phyloP scores from a whole-genome alignment of 2,113 vertebrate genomes.

The Eurystomus gularis region DNA sequence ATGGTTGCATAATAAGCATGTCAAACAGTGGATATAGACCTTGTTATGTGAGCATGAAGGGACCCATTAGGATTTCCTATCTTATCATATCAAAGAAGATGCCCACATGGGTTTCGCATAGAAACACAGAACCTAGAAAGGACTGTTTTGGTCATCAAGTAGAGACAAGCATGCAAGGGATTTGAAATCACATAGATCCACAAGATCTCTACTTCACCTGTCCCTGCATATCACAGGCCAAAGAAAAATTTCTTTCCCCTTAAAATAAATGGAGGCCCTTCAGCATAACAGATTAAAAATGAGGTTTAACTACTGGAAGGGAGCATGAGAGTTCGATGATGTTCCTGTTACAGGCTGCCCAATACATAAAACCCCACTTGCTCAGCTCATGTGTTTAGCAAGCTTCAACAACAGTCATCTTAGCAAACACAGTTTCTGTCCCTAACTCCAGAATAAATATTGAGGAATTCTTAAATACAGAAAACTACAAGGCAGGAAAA shows the following conservation, averaged over 20 bases:
- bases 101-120: not conserved
- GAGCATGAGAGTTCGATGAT: not conserved
- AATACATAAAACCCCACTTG: not conserved
- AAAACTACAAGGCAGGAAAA: not conserved
- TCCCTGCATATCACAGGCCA: not conserved
- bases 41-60: not conserved
- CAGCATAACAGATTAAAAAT: not conserved
- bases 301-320: not conserved
- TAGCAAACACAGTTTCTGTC: not conserved
- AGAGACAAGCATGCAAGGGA: not conserved
- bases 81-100: not conserved
- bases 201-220: not conserved
- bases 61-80: not conserved
- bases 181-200: not conserved
- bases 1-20: not conserved
- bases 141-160: not conserved
- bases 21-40: not conserved
- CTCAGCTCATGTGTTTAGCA: not conserved
- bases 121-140: not conserved
- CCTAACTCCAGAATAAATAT: not conserved
- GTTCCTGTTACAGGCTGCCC: accelerated
- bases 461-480: not conserved
- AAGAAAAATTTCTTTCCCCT: not conserved
- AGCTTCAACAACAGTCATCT: not conserved
- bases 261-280: not conserved